These are phyloP conservation scores for Rhodophaea formosa DNA, from an alignment of 2,888 invertebrate species.

Conservation along the genomic window DNA sequence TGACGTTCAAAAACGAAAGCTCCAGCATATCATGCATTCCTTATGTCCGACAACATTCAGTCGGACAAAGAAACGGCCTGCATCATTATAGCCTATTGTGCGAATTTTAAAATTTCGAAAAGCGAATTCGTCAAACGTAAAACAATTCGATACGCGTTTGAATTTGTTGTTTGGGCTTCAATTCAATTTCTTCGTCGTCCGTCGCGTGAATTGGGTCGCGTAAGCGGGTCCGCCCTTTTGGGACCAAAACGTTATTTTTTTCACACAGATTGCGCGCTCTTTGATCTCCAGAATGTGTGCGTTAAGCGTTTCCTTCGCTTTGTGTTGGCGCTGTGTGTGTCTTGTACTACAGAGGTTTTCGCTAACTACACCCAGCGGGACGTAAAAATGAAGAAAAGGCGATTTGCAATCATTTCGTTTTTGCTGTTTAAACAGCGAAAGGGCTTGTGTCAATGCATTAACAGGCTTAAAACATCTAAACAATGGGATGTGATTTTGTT, in stretches of 20 bases:
- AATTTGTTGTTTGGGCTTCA: constrained; percentile 78
- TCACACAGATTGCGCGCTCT: constrained; percentile 79
- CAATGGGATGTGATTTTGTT: not conserved
- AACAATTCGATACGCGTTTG: constrained; percentile 81
- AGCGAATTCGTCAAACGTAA: constrained; percentile 80
- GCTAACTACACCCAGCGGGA: constrained; percentile 72
- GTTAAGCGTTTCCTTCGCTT: constrained; percentile 78
- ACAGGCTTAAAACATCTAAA: not conserved
- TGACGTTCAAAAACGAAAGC: constrained; percentile 59
- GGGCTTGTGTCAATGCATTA: constrained; percentile 23
- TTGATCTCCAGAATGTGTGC: constrained; percentile 78
- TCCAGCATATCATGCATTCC: constrained; percentile 60
- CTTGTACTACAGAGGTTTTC: constrained; percentile 50
- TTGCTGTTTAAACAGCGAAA: constrained; percentile 33
- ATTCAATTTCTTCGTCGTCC: constrained; percentile 79
- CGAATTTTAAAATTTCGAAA: constrained; percentile 75
- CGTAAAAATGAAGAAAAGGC: constrained; percentile 66
- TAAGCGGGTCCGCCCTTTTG: constrained; percentile 80
- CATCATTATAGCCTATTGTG: constrained; percentile 79
- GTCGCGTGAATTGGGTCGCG: constrained; percentile 80
- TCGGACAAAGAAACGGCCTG: constrained; percentile 71
- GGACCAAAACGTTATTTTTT: constrained; percentile 79
- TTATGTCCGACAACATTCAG: constrained; percentile 60
- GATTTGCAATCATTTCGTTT: constrained; percentile 56
- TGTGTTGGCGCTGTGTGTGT: constrained; percentile 67